A percentile compares a stretch with the other conserved stretches of the same genome.
Conservation (phyloP, 2,888 invertebrate species). For the Andricus quercusramuli region DNA sequence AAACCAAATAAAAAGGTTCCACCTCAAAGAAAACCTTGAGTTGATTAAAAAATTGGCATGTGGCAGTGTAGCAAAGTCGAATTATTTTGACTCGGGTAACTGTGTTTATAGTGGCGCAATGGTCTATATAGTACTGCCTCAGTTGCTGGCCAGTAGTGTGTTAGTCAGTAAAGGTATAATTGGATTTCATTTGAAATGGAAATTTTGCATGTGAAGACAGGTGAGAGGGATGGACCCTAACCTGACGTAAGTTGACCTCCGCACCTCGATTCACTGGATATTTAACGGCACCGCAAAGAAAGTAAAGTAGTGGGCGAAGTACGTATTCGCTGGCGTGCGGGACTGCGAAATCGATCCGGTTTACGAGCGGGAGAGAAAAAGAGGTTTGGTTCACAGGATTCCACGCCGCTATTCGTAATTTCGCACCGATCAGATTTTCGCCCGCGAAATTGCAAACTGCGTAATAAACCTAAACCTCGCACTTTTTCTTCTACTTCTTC, state of each 20-base stretch:
- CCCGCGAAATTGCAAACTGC: not conserved
- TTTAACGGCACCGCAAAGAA: conserved; percentile 75
- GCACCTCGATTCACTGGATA: conserved; percentile 70
- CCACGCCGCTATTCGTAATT: conserved; percentile 20
- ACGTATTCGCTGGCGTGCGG: conserved; percentile 26
- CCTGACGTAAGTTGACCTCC: conserved; percentile 75
- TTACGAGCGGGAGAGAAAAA: conserved; percentile 29
- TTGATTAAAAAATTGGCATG: no score
- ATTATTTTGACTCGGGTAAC: no score
- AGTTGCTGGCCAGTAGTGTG: not conserved
- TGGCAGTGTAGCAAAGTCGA: no score
- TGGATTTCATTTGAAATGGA: conserved; percentile 7
- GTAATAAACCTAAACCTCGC: not conserved
- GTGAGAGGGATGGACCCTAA: conserved; percentile 63
- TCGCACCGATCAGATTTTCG: not conserved
- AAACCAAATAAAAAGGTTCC: no score
- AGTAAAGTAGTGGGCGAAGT: conserved; percentile 67
- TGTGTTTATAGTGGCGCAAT: no score
- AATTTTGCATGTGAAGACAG: conserved; percentile 14
- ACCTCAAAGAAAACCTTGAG: no score
- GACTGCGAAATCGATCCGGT: conserved; percentile 41
- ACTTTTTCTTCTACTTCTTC: not conserved
- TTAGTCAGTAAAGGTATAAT: not conserved
- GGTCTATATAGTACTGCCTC: not conserved
- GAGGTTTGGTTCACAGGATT: conserved; percentile 10